phyloP scores from a whole-genome alignment of 92 coral and sea anemone species.

The Paramuricea clavata region DNA sequence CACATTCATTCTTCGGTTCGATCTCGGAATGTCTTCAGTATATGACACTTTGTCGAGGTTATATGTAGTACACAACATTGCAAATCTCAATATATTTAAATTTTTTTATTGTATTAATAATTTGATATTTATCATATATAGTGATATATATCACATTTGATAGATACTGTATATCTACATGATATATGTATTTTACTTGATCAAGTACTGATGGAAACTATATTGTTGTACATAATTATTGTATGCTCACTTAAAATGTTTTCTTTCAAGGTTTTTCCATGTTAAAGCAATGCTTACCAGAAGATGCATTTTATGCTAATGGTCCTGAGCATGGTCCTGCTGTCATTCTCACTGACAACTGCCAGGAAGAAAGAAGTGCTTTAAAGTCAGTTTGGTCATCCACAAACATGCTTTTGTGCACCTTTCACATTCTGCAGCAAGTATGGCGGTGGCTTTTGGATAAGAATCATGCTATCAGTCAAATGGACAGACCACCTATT shows the following conservation, averaged over 20 bases:
- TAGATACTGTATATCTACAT: constrained; percentile 11
- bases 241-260: neutral
- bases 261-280: constrained; percentile 34
- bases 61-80: neutral
- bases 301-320: constrained; percentile 50
- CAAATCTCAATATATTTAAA: neutral
- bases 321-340: constrained; percentile 62
- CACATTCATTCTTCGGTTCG: too few relatives aligned
- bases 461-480: constrained; percentile 58
- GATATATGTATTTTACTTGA: constrained; percentile 3
- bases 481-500: constrained; percentile 73
- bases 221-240: neutral
- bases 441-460: constrained; percentile 76
- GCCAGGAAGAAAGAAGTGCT: constrained; percentile 72
- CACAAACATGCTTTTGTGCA: constrained; percentile 56
- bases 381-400: constrained; percentile 67
- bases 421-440: constrained; percentile 74
- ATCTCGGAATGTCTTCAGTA: too few relatives aligned
- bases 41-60: neutral
- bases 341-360: constrained; percentile 68
- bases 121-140: neutral
- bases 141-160: neutral
- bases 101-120: neutral
- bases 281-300: constrained; percentile 38
- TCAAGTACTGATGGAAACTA: neutral